Evolutionary conservation across 2,113 vertebrate species (phyloP).

Genomic region (Pitta sordida): DNA sequence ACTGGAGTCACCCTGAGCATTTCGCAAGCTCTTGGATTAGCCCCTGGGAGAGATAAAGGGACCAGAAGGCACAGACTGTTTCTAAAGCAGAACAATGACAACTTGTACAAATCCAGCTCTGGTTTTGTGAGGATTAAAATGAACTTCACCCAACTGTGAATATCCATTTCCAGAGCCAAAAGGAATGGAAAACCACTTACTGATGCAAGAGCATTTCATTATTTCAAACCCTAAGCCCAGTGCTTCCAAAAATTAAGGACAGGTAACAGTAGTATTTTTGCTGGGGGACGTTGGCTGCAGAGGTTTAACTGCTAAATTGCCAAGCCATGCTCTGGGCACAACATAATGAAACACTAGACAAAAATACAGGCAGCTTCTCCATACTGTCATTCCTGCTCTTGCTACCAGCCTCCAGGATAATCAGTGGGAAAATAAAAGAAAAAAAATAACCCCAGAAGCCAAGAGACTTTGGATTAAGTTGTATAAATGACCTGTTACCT

Average conservation of each 20-base stretch:
- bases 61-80: constrained; percentile 32
- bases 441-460: constrained; percentile 22
- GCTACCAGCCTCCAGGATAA: neutral
- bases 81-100: constrained; percentile 50
- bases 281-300: neutral
- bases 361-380: neutral
- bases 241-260: neutral
- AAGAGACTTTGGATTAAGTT: constrained; percentile 35
- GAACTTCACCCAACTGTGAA: constrained; percentile 62
- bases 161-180: constrained; percentile 43
- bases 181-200: constrained; percentile 55
- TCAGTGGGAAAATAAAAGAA: neutral
- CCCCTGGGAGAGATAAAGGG: constrained; percentile 20
- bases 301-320: constrained; percentile 6
- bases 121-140: constrained; percentile 65
- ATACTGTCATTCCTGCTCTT: neutral
- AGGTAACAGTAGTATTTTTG: neutral
- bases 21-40: neutral
- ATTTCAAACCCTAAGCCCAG: constrained; percentile 5
- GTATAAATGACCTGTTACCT: constrained; percentile 42
- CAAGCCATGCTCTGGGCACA: neutral
- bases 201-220: constrained; percentile 51
- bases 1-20: neutral
- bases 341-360: accelerated
- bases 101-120: constrained; percentile 55